These are phyloP conservation scores for Lamellibrachia luymesi DNA, from an alignment of 1,140 invertebrate genomes.

Conservation along the genomic window DNA sequence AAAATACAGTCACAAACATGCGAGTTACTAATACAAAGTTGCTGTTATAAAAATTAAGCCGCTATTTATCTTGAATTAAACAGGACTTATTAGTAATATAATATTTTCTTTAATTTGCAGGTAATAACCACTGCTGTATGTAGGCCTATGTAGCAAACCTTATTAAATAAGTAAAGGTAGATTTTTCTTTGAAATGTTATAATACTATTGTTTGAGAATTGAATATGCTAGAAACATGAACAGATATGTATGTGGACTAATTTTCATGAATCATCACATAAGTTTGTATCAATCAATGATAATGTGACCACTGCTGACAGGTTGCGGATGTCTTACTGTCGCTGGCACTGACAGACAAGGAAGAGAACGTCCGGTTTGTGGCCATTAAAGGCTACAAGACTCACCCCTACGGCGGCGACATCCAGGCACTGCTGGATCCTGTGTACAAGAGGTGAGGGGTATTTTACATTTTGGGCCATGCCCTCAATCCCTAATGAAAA, in stretches of 20 bases:
- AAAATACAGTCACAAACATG: neutral
- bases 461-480: neutral
- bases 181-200: no score
- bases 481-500: neutral
- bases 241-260: no score
- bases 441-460: neutral
- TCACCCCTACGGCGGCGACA: neutral
- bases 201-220: no score
- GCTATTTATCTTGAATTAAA: neutral
- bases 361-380: neutral
- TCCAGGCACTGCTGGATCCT: neutral
- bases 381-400: neutral
- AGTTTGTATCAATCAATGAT: no score
- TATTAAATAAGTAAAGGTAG: no score
- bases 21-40: neutral
- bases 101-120: neutral
- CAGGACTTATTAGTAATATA: neutral
- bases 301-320: neutral
- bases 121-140: neutral
- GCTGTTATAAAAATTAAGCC: neutral
- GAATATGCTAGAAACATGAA: no score
- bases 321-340: neutral
- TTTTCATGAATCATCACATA: no score
- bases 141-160: no score
- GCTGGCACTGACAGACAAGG: neutral